Evolutionary conservation across 2,797 vertebrate species (phyloP).

Genomic region (Tokudaia muenninki): DNA sequence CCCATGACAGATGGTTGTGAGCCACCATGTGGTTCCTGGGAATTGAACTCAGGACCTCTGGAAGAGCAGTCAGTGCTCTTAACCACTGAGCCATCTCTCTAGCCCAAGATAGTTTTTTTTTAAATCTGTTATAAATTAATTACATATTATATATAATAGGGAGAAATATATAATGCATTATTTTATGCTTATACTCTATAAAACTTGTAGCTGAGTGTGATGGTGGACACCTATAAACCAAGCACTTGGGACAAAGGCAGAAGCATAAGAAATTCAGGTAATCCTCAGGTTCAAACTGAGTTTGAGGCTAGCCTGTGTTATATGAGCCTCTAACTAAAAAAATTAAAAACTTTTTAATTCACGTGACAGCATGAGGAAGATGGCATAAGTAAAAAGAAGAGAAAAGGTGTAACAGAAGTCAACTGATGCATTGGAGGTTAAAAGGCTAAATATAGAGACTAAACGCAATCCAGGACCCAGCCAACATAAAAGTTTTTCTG

Average conservation of each 20-base stretch:
- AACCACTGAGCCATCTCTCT: too few relatives aligned
- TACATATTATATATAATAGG: neutral
- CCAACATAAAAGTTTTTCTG: neutral
- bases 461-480: neutral
- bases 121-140: constrained; percentile 2
- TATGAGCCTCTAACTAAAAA: neutral
- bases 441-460: constrained; percentile 17
- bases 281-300: neutral
- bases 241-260: neutral
- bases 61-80: too few relatives aligned
- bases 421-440: neutral
- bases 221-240: neutral
- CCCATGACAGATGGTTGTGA: too few relatives aligned
- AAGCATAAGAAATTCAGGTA: neutral
- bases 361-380: constrained; percentile 44
- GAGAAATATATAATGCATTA: neutral
- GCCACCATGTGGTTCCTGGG: too few relatives aligned
- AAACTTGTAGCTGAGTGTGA: neutral
- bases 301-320: neutral
- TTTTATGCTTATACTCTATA: constrained; percentile 3
- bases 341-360: neutral
- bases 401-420: constrained; percentile 17
- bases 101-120: neutral
- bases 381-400: neutral
- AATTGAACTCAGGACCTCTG: too few relatives aligned